A percentile compares a stretch with the other conserved stretches of the same genome.
Evolutionary conservation across 2,888 invertebrate species (phyloP).

Genomic region (Cosmopolites sordidus): DNA sequence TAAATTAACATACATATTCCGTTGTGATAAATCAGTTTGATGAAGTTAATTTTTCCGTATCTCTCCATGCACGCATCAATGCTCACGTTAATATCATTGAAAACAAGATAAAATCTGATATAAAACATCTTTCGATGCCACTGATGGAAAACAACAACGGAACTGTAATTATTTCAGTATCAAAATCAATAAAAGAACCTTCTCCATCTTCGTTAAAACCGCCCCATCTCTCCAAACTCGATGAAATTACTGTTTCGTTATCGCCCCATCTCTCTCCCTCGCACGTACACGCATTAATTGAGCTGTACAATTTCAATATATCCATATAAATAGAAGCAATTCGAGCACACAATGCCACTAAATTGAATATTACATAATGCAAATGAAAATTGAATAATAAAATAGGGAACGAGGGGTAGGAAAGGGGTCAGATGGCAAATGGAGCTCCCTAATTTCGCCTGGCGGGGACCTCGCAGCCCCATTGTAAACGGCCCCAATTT

Average conservation of each 20-base stretch:
- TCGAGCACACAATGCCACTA: conserved; percentile 41
- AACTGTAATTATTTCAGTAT: not conserved
- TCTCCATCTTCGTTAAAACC: not conserved
- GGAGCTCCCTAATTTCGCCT: conserved; percentile 37
- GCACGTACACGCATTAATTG: conserved; percentile 39
- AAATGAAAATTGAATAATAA: conserved; percentile 43
- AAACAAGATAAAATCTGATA: too few relatives aligned
- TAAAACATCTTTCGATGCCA: too few relatives aligned
- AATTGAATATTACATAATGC: conserved; percentile 43
- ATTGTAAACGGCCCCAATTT: conserved; percentile 38
- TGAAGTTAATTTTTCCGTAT: too few relatives aligned
- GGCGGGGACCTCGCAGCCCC: conserved; percentile 26
- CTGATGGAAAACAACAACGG: too few relatives aligned
- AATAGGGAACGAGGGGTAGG: conserved; percentile 30
- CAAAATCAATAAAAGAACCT: conserved; percentile 1
- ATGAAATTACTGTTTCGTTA: not conserved
- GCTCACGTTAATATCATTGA: too few relatives aligned
- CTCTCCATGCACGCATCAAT: too few relatives aligned
- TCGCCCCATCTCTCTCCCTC: conserved; percentile 23
- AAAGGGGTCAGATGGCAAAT: conserved; percentile 39
- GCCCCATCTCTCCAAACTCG: not conserved
- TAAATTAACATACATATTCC: too few relatives aligned
- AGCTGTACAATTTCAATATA: conserved; percentile 43
- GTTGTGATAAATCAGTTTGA: too few relatives aligned
- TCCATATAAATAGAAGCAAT: conserved; percentile 41